These are phyloP conservation scores for Cryptomyrus ogoouensis DNA, from an alignment of 2,113 vertebrate genomes.

Conservation along the genomic window DNA sequence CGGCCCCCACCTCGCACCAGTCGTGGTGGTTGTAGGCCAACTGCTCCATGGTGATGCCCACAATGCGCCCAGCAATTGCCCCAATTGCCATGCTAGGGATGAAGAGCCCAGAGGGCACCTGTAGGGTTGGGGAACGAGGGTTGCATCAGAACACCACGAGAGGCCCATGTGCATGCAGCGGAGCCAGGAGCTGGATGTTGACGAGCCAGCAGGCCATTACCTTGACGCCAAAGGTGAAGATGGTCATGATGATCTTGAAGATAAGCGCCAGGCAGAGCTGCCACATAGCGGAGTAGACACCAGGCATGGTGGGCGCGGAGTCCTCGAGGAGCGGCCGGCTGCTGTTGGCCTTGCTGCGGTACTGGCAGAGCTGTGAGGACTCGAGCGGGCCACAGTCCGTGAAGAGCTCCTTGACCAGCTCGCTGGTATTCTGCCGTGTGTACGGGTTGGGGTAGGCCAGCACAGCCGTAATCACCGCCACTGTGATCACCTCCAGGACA, in stretches of 20 bases:
- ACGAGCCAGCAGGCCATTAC: slow-evolving; percentile 48
- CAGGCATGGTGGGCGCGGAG: slow-evolving; percentile 81
- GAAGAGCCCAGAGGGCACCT: slow-evolving; percentile 93
- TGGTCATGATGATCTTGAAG: slow-evolving; percentile 98
- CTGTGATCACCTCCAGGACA: slow-evolving; percentile 90
- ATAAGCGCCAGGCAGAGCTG: slow-evolving; percentile 91
- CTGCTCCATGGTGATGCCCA: slow-evolving; percentile 94
- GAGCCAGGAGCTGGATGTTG: not conserved
- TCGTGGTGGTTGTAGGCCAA: slow-evolving; percentile 94
- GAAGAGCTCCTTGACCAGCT: slow-evolving; percentile 96
- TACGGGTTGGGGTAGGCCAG: slow-evolving; percentile 94
- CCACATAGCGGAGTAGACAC: slow-evolving; percentile 96
- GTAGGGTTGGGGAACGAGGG: not conserved
- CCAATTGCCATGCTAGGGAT: slow-evolving; percentile 99
- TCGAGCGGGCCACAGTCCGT: slow-evolving; percentile 92
- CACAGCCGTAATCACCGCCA: slow-evolving; percentile 88
- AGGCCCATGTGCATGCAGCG: not conserved
- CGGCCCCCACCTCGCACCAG: slow-evolving; percentile 95
- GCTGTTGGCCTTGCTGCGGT: slow-evolving; percentile 89
- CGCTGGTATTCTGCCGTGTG: slow-evolving; percentile 92
- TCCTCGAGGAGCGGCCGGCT: slow-evolving; percentile 80
- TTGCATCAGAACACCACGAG: not conserved
- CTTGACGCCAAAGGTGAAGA: slow-evolving; percentile 98
- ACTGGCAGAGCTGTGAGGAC: slow-evolving; percentile 93
- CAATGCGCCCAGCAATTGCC: slow-evolving; percentile 91